Base-by-base conservation (phyloP, 2,888 invertebrate species). In the Eupithecia exiguata region DNA sequence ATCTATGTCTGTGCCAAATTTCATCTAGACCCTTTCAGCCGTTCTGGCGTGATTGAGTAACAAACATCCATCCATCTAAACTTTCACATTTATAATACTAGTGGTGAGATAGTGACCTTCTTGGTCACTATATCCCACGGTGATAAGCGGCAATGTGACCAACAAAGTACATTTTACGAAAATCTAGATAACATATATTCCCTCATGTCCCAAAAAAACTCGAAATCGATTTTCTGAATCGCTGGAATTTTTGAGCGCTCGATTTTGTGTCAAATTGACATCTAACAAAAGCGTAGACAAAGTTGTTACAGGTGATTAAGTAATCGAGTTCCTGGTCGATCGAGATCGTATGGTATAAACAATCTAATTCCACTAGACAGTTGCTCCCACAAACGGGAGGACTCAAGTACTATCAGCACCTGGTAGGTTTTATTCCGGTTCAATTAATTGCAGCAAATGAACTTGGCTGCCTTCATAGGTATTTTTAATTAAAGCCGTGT, bases 381-480 rank as follows among this genome's bases (percentile, higher is more conserved):
- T 35, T 18, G 25, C 58, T 14, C 25, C 49, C 58, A 58, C 58
- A 58, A 62, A 62, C 36, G n/a, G 35, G 5, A 36, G 38, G 36
- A 9, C 63, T 65, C 38, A 65, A 46, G 76, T 78, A 79, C 80
- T 82, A 81, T 80, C 79, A 75, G 79, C 81, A 83, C 83, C 81
- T 84, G 84, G 77, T 84, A 82, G 78, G 80, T 83, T 86, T 85
- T 85, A 85, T 86, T 85, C 84, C 84, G 78, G 87, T 87, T 88
- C 89, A 88, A 89, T 89, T 91, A 88, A 88, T 87, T 83, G 85
- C 82, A 78, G 83, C 81, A 87, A 88, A 88, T 88, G 87, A 88
- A 90, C 86, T 86, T 86, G 86, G 87, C 82, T 86, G 86, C 79
- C 83, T 84, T 82, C 83, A 83, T 81, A 89, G 89, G 89, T 89